Evolutionary conservation across 2,797 vertebrate species (phyloP), one percentile per base, ranked within the genome.

Genomic region (Ptychadena robeensis): DNA sequence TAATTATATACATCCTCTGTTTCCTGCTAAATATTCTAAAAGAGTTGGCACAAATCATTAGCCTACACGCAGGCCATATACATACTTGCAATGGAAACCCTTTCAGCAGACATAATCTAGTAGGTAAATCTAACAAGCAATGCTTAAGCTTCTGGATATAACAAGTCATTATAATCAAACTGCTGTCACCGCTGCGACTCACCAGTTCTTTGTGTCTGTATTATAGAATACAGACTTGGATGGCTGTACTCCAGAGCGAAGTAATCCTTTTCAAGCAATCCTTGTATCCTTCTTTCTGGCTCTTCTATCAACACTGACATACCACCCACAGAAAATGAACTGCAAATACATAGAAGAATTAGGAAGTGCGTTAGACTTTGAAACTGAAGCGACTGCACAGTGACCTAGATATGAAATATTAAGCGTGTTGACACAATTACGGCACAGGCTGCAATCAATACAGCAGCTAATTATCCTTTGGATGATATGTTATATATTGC

Each of bases 371-470:
- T 27, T 66, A 67, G 63, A 30, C 57, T n/a, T 77, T 63, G 22
- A 44, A 82, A 70, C 28, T 72, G 69, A 38, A 80, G 40, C 70
- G 12, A 67, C 73, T 75, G 72, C 80, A 31, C 64, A 70, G 18
- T 82, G 81, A 82, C 81, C 81, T 76, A 82, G 27, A 76, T 82
- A 76, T 76, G 37, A 63, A 53, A 69, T 25, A 35, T 9, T 78
- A 61, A 48, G 61, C 22, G 63, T 30, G 18, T 34, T 74, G 71
- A 28, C 80, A 57, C 25, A 66, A 64, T 38, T 31, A 27, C 18
- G 35, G 37, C 9, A 57, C 40, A 79, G 34, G 40, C 67, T 22
- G 30, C 30, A 70, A 79, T 34, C 25, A 38, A 70, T 37, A 70
- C 35, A 70, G n/a, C 35, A 37, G 68, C 22, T 70, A 25, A 70